phyloP scores from a whole-genome alignment of 37 sponge, comb jelly and placozoan genomes.

The Bolinopsis microptera region DNA sequence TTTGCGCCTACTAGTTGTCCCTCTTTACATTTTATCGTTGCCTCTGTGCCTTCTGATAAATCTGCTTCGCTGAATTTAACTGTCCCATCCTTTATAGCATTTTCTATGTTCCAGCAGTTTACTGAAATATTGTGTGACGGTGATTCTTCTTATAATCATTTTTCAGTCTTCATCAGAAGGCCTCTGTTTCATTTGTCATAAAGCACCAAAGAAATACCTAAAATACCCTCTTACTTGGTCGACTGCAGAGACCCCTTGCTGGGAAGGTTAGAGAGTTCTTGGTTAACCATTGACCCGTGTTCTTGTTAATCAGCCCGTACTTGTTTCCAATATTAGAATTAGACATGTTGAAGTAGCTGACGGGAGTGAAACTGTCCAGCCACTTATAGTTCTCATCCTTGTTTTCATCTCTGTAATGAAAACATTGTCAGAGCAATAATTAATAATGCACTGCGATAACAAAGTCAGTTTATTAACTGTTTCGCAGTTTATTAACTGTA shows the following conservation, averaged over 20 bases:
- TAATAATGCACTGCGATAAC: no score
- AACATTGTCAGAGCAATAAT: no score
- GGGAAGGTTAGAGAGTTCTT: constrained; percentile 20
- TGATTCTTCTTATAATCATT: no score
- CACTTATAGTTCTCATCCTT: constrained; percentile 5
- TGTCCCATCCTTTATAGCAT: not conserved
- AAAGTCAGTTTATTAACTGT: no score
- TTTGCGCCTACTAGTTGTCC: not conserved
- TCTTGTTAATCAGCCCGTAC: constrained; percentile 51
- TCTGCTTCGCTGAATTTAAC: constrained; percentile 46
- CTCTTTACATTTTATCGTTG: not conserved
- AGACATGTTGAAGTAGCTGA: not conserved
- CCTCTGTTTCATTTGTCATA: no score
- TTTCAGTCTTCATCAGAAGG: not conserved
- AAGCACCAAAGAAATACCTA: not conserved
- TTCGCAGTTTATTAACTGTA: no score
- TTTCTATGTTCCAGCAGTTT: constrained; percentile 10
- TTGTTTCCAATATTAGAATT: not conserved
- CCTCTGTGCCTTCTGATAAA: not conserved
- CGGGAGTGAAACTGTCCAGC: constrained; percentile 11
- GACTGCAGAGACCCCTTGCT: constrained; percentile 34
- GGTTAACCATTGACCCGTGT: constrained; percentile 15
- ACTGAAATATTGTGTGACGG: no score
- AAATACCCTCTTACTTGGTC: not conserved
- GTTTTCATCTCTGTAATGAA: not conserved